A percentile compares a stretch with the other conserved stretches of the same genome.
phyloP scores from a whole-genome alignment of 2,113 vertebrate genomes.

The Embiotoca jacksoni region DNA sequence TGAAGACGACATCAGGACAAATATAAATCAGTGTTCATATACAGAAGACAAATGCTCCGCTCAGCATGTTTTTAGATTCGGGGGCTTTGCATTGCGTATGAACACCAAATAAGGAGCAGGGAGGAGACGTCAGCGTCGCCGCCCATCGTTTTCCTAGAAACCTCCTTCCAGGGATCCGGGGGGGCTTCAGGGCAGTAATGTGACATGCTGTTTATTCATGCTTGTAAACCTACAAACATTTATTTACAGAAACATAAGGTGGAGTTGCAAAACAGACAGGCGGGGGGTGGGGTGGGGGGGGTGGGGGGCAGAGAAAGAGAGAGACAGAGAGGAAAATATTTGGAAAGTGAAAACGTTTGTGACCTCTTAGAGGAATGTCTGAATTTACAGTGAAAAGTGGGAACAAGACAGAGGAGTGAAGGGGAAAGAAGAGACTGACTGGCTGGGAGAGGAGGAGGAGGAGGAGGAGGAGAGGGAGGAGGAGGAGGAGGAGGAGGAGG shows the following conservation, averaged over 20 bases:
- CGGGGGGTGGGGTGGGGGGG: too few relatives aligned
- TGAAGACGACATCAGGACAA: background rate
- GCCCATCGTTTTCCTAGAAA: constrained; percentile 57
- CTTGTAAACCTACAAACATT: constrained; percentile 18
- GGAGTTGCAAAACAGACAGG: constrained; percentile 46
- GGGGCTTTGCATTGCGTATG: background rate
- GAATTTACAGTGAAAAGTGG: constrained; percentile 33
- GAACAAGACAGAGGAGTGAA: background rate
- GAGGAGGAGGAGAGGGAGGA: constrained; percentile 18
- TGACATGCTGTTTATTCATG: constrained; percentile 5
- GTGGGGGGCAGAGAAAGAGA: background rate
- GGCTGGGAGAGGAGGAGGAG: background rate
- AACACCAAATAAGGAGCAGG: constrained; percentile 32
- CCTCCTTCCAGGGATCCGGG: background rate
- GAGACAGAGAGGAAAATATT: background rate
- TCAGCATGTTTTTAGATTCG: background rate
- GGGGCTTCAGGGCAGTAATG: background rate
- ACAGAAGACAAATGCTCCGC: background rate
- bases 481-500: constrained; percentile 16
- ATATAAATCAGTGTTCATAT: constrained; percentile 2
- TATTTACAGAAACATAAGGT: constrained; percentile 60
- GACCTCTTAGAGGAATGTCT: constrained; percentile 58
- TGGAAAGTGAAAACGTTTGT: constrained; percentile 5
- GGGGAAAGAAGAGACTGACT: background rate
- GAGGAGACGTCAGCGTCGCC: background rate